Conservation (phyloP, 2,797 vertebrate species). For the Tenualosa thibaudeaui region DNA sequence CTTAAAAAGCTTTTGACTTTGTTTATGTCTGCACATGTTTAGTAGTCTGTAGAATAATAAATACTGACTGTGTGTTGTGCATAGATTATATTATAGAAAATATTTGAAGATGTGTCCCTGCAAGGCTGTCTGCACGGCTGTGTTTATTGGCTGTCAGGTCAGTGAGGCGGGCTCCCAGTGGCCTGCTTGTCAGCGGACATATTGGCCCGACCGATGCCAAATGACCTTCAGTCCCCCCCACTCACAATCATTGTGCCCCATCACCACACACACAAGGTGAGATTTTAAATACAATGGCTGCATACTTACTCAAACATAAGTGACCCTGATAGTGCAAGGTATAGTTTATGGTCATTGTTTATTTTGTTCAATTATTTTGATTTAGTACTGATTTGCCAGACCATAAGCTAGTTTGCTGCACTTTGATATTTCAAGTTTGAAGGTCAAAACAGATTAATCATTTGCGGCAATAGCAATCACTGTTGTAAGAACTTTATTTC, state of each 20-base stretch:
- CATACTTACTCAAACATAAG: neutral
- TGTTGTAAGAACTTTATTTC: neutral
- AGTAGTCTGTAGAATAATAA: neutral
- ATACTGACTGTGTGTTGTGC: neutral
- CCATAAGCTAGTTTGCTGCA: no score
- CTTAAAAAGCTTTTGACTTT: neutral
- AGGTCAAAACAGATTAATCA: no score
- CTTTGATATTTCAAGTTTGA: no score
- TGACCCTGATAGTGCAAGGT: neutral
- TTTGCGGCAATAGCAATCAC: neutral
- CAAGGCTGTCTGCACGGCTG: neutral
- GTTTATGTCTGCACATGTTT: neutral
- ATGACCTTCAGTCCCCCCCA: conserved; percentile 32
- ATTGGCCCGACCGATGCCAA: conserved; percentile 34
- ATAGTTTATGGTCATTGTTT: neutral
- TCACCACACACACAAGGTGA: neutral
- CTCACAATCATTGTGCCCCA: neutral
- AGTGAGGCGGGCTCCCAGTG: conserved; percentile 32
- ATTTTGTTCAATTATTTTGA: no score
- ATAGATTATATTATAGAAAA: neutral
- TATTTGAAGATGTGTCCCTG: neutral
- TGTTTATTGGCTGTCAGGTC: conserved; percentile 10
- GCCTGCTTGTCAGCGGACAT: conserved; percentile 27
- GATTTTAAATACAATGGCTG: neutral
- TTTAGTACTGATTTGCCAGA: no score